These are phyloP conservation scores for Zosterops lateralis DNA, from an alignment of 2,113 vertebrate genomes.

Conservation along the genomic window DNA sequence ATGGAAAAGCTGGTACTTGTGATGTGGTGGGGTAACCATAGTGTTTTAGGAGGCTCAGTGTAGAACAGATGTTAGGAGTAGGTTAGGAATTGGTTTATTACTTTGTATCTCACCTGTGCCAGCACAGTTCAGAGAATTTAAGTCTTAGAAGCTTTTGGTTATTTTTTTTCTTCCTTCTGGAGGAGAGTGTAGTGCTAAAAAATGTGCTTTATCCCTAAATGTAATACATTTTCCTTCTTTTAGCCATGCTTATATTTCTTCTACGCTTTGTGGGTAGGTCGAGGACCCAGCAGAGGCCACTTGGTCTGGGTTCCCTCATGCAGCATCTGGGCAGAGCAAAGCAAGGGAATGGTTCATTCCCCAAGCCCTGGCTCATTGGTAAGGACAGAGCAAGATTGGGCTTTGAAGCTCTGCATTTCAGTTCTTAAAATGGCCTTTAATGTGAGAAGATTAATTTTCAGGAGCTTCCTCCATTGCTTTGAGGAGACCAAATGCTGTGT, in stretches of 20 bases:
- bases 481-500: background rate
- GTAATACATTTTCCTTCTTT: background rate
- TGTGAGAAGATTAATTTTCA: background rate
- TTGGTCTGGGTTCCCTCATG: rapidly evolving
- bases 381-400: background rate
- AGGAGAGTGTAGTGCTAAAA: background rate
- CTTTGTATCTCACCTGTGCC: background rate
- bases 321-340: background rate
- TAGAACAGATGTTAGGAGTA: background rate
- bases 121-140: background rate
- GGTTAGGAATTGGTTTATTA: background rate
- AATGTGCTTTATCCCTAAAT: background rate
- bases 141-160: background rate
- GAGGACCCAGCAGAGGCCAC: background rate
- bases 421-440: background rate
- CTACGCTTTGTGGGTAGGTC: background rate
- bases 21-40: background rate
- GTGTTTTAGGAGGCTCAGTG: rapidly evolving
- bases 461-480: background rate
- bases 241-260: background rate
- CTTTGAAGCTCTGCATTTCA: background rate
- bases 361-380: background rate
- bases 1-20: background rate
- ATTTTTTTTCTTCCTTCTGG: background rate
- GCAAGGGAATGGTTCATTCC: rapidly evolving